phyloP scores from a whole-genome alignment of 30 jellyfish, hydroid and myxozoan species.

The Cassiopea xamachana region DNA sequence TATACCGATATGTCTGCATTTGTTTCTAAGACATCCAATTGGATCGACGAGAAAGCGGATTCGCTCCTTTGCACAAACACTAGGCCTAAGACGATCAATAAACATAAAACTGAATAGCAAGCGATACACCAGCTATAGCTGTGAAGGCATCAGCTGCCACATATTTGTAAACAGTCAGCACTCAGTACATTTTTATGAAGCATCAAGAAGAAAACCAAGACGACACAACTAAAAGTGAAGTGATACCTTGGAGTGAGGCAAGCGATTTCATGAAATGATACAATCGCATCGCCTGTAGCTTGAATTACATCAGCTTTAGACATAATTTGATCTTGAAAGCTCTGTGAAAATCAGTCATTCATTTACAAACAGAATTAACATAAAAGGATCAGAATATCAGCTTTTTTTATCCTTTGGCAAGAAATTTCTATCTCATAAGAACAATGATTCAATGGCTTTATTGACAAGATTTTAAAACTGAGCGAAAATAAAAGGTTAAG shows the following conservation, averaged over 20 bases:
- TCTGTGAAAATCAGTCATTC: slow-evolving; percentile 47
- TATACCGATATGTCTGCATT: no score
- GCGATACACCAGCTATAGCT: no score
- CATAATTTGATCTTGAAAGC: slow-evolving; percentile 85
- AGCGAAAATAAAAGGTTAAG: not conserved
- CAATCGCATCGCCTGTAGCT: slow-evolving; percentile 99
- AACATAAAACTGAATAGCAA: no score
- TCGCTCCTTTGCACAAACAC: no score
- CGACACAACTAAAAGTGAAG: not conserved
- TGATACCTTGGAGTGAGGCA: slow-evolving; percentile 96
- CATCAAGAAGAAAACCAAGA: no score
- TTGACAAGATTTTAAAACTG: not conserved
- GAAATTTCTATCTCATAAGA: not conserved
- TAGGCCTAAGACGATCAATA: no score
- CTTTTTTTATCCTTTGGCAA: not conserved
- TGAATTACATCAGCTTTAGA: slow-evolving; percentile 96
- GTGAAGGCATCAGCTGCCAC: no score
- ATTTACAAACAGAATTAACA: no score
- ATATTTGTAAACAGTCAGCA: no score
- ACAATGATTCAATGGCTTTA: not conserved
- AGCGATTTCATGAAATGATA: slow-evolving; percentile 92
- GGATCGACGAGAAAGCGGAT: no score
- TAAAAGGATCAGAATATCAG: not conserved
- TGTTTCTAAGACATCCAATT: no score
- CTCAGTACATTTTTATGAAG: no score